Conservation (phyloP, 2,113 vertebrate species). For the Pseudonaja textilis region DNA sequence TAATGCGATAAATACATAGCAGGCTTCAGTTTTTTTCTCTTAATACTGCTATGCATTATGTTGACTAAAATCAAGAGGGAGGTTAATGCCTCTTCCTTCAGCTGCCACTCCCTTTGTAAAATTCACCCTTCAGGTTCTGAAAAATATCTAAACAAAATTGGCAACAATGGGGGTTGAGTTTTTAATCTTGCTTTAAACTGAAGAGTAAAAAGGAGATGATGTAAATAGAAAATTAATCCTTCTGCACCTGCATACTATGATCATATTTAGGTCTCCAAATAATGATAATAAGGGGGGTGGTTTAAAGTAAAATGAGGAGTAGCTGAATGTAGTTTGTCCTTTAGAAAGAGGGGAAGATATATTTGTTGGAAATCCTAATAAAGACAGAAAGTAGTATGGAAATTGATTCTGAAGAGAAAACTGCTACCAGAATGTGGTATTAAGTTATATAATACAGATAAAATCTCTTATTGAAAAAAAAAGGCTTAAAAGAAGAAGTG, state of each 20-base stretch:
- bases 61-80: background rate
- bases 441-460: background rate
- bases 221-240: background rate
- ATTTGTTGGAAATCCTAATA: background rate
- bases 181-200: background rate
- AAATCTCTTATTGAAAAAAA: background rate
- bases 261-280: background rate
- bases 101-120: background rate
- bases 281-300: background rate
- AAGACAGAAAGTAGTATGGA: background rate
- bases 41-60: background rate
- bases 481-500: background rate
- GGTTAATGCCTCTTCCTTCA: background rate
- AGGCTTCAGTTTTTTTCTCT: background rate
- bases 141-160: background rate
- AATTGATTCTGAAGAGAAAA: background rate
- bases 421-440: background rate
- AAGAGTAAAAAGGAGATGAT: background rate
- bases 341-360: background rate
- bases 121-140: background rate
- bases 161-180: background rate
- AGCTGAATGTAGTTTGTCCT: background rate
- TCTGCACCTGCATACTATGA: background rate
- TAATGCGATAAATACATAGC: background rate
- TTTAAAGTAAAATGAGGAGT: background rate